Percentiles rank a stretch among this genome's conserved stretches.
Conservation (phyloP, 23 tunicate genomes). For the Clavelina lepadiformis region DNA sequence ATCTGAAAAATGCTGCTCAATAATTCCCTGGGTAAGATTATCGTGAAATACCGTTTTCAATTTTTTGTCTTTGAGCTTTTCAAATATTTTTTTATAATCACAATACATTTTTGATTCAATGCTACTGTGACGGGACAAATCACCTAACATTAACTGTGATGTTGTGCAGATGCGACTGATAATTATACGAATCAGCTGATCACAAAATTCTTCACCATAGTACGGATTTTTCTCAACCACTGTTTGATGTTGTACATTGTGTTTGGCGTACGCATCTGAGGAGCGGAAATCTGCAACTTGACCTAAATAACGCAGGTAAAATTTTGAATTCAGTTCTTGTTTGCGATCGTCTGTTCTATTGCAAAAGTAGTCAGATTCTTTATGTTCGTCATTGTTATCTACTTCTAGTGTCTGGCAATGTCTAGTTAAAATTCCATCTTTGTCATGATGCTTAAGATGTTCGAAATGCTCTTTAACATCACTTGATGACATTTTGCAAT, state of each 20-base stretch:
- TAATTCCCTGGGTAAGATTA: conserved; percentile 26
- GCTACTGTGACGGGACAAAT: conserved; percentile 35
- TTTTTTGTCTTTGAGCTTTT: neutral
- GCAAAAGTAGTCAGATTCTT: conserved; percentile 9
- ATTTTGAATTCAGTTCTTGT: conserved; percentile 3
- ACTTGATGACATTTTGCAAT: conserved; percentile 5
- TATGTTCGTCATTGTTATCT: neutral
- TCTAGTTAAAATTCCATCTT: neutral
- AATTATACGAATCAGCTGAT: neutral
- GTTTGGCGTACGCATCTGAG: neutral
- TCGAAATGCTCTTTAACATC: conserved; percentile 14
- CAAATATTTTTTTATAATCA: neutral
- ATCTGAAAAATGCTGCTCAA: conserved; percentile 28
- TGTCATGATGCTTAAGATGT: neutral
- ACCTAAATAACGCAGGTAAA: neutral
- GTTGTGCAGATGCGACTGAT: conserved; percentile 24
- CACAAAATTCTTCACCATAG: conserved; percentile 1
- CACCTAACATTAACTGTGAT: conserved; percentile 30
- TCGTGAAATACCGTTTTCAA: neutral
- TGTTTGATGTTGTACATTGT: too few species aligned
- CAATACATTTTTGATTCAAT: neutral
- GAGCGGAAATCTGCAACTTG: neutral
- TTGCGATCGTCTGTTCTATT: neutral
- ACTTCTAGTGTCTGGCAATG: neutral
- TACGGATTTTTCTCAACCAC: neutral